These are phyloP conservation scores for Acyrthosiphon pisum DNA, from an alignment of 1,140 invertebrate species.

Conservation along the genomic window DNA sequence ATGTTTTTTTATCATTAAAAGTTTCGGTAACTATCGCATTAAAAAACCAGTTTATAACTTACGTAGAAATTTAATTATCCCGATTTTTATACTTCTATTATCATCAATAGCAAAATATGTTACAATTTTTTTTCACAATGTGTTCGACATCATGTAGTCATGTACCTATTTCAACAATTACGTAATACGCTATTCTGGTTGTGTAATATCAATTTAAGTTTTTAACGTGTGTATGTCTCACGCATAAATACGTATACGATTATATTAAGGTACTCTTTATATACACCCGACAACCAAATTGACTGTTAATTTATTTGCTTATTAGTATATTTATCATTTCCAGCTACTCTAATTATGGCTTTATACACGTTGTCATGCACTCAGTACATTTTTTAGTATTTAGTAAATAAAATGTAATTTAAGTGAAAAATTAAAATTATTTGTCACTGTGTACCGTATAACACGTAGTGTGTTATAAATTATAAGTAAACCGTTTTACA, in stretches of 20 bases:
- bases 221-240: background rate
- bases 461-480: background rate
- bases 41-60: slow-evolving; percentile 7
- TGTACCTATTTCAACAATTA: background rate
- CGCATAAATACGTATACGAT: background rate
- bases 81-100: background rate
- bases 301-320: background rate
- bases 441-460: background rate
- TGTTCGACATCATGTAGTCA: background rate
- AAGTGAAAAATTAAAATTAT: background rate
- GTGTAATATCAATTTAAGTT: background rate
- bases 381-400: background rate
- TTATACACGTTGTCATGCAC: background rate
- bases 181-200: background rate
- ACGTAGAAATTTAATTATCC: slow-evolving; percentile 17
- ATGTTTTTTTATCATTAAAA: slow-evolving; percentile 10
- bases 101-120: slow-evolving; percentile 1
- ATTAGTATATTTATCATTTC: background rate
- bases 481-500: background rate
- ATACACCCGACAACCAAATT: background rate
- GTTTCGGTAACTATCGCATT: background rate
- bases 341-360: background rate
- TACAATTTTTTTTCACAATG: background rate
- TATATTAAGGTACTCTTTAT: slow-evolving; percentile 2
- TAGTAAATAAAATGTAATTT: background rate